A percentile compares a stretch with the other conserved stretches of the same genome.
phyloP scores from a whole-genome alignment of 1,140 invertebrate species.

The Neodiprion pinetum region DNA sequence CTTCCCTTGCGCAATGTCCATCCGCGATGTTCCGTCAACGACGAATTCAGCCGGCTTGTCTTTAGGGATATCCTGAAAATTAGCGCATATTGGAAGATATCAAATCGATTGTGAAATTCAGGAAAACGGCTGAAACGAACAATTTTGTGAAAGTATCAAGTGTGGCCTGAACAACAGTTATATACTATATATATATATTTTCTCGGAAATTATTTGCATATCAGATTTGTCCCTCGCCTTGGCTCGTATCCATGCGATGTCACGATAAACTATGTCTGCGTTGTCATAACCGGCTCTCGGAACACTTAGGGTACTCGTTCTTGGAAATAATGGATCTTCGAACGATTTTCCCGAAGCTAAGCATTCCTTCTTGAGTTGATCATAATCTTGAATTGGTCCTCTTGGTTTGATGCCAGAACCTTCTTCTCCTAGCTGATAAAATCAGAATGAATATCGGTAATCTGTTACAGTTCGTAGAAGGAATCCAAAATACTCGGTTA shows the following conservation, averaged over 20 bases:
- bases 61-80: conserved; percentile 73
- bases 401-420: conserved; percentile 66
- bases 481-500: no score
- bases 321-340: conserved; percentile 88
- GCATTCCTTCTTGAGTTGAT: conserved; percentile 73
- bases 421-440: conserved; percentile 71
- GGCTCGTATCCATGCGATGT: conserved; percentile 79
- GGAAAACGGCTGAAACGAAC: neutral
- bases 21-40: conserved; percentile 92
- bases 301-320: conserved; percentile 80
- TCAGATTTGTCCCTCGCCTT: conserved; percentile 60
- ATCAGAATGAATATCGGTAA: neutral
- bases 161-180: neutral
- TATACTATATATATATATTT: neutral
- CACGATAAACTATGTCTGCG: conserved; percentile 64
- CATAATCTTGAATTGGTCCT: conserved; percentile 75
- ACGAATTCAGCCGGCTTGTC: conserved; percentile 87
- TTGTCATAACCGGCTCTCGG: conserved; percentile 73
- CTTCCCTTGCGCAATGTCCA: conserved; percentile 97
- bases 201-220: neutral
- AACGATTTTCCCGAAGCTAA: conserved; percentile 76
- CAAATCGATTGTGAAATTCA: neutral
- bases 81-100: neutral
- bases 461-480: no score
- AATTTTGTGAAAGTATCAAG: neutral